Base-by-base conservation (phyloP, 2,888 invertebrate species). In the Yponomeuta plumbellus region DNA sequence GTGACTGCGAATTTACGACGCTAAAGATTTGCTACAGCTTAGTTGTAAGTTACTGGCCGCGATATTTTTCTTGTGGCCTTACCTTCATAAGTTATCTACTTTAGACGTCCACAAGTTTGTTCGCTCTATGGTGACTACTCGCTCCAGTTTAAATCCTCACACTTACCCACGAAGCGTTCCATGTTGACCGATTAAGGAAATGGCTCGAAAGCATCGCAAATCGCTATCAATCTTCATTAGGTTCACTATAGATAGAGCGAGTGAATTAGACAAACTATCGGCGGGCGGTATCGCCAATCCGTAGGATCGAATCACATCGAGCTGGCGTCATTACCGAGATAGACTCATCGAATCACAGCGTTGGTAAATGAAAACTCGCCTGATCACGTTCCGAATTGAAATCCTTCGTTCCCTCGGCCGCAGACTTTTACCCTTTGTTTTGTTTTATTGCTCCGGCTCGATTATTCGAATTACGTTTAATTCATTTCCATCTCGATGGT, bases 361-460 rank as follows among this genome's bases (percentile, higher is more conserved):
- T 40, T 21, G 63, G 78, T 84, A 88, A 87, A 88, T 88, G 86
- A 88, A 88, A 87, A 84, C 85, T 84, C 83, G 84, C 81, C 85
- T 85, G 88, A 90, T 91, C 91, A 91, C 92, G 91, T 92, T 88
- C 88, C 85, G 88, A 89, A 91, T 91, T 91, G 91, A 88, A 91
- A 92, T 91, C 89, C 88, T 85, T 83, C 81, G 79, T 84, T 83
- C 83, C 83, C 83, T 80, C 83, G 77, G 84, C 85, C 85, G 83
- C 85, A 83, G 80, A 83, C 83, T 83, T 84, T 83, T 84, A 81
- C 85, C 85, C 83, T 88, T 89, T 90, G 88, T 88, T 86, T 88
- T 88, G 81, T 88, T 86, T 83, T 84, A 86, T 84, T 81, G 83
- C 81, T 79, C 80, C 81, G 80, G 75, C 84, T 84, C 89, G 88